Conservation (phyloP, 2,888 invertebrate genomes). For the Platycheirus rosarum region DNA sequence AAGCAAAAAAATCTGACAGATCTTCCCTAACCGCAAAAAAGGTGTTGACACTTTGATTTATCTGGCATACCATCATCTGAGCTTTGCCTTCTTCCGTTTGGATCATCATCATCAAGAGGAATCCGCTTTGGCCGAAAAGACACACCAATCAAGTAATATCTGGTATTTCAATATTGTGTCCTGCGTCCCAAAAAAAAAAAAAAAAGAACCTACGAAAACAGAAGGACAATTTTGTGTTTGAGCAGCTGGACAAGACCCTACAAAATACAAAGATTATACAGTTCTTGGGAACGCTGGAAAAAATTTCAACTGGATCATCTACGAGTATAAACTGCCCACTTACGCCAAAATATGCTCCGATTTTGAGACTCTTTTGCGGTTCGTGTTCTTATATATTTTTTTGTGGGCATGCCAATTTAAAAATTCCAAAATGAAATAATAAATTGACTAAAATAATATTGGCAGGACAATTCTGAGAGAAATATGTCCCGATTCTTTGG, state of each 20-base stretch:
- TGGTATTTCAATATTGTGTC: constrained; percentile 75
- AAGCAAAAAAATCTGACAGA: constrained; percentile 80
- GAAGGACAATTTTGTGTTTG: constrained; percentile 31
- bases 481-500: constrained; percentile 77
- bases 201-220: background rate
- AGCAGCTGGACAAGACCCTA: constrained; percentile 62
- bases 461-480: constrained; percentile 82
- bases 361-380: constrained; percentile 69
- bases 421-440: constrained; percentile 82
- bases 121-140: constrained; percentile 49
- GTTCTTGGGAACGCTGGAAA: constrained; percentile 55
- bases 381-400: constrained; percentile 16
- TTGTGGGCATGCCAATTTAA: constrained; percentile 80
- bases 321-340: constrained; percentile 72
- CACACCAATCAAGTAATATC: constrained; percentile 75
- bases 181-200: constrained; percentile 29
- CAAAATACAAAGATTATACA: constrained; percentile 33
- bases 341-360: constrained; percentile 72
- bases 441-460: constrained; percentile 83
- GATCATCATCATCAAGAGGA: constrained; percentile 59
- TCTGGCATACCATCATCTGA: constrained; percentile 81
- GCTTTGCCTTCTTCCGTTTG: constrained; percentile 67
- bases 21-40: constrained; percentile 78
- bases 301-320: constrained; percentile 70
- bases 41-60: constrained; percentile 83